phyloP scores from a whole-genome alignment of 2,888 invertebrate species.

The Pseudococcus longispinus region DNA sequence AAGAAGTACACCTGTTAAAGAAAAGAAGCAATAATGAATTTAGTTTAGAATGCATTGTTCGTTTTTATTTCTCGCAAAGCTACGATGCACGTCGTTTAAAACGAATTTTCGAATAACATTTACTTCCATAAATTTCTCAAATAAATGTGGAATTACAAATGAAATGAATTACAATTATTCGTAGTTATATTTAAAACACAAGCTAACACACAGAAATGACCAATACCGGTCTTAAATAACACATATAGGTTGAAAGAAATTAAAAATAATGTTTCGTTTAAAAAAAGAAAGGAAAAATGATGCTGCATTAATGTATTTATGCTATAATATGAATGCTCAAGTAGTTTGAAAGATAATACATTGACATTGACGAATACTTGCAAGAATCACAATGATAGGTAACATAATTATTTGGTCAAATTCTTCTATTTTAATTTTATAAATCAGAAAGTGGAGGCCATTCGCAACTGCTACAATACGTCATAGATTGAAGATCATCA shows the following conservation, averaged over 20 bases:
- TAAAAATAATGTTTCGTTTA: background rate
- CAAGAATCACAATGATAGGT: constrained; percentile 7
- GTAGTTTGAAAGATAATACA: background rate
- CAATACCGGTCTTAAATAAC: background rate
- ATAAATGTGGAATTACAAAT: background rate
- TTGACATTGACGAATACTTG: background rate
- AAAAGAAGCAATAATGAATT: too few relatives aligned
- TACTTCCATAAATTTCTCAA: background rate
- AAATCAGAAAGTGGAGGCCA: background rate
- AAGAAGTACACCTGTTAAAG: too few relatives aligned
- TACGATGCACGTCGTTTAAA: background rate
- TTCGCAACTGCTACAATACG: background rate
- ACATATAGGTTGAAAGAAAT: background rate
- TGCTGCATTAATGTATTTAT: background rate
- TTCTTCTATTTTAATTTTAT: background rate
- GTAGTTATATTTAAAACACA: background rate
- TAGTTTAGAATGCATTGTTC: too few relatives aligned
- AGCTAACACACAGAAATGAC: background rate
- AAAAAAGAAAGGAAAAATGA: background rate
- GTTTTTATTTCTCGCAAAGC: too few relatives aligned
- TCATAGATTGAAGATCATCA: constrained; percentile 3
- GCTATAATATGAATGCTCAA: background rate
- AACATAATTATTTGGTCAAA: background rate
- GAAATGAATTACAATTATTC: background rate
- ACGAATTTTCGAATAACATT: background rate